Conservation (phyloP, 2,797 vertebrate species). For the Mus minutoides region DNA sequence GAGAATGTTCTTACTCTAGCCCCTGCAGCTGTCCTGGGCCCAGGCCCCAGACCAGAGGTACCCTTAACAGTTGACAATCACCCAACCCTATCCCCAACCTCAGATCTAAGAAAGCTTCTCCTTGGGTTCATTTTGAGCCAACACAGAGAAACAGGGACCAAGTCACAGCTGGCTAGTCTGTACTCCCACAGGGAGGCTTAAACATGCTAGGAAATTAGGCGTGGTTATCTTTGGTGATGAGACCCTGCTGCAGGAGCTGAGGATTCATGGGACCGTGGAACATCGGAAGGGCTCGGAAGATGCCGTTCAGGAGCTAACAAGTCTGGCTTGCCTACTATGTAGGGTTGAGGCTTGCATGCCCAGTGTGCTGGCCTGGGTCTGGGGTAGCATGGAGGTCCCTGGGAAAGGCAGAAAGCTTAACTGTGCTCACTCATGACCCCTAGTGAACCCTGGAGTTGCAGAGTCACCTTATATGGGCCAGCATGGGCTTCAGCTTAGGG, state of each 20-base stretch:
- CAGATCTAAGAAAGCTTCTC: neutral
- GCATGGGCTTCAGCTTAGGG: neutral
- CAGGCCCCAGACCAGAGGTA: neutral
- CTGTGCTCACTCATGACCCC: accelerated
- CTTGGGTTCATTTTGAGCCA: neutral
- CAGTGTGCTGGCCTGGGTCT: neutral
- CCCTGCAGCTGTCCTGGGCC: neutral
- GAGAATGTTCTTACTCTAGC: neutral
- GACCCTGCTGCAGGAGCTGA: neutral
- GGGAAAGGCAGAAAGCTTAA: neutral
- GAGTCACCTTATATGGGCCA: neutral
- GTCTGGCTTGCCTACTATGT: neutral
- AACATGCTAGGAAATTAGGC: neutral
- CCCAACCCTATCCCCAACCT: neutral
- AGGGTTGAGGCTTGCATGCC: neutral
- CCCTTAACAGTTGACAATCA: neutral
- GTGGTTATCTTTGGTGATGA: neutral
- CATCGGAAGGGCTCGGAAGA: neutral
- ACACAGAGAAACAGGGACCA: neutral
- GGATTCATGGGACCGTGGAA: accelerated
- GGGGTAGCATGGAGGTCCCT: neutral
- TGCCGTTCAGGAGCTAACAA: neutral
- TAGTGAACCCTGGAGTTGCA: neutral
- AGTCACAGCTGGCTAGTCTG: neutral
- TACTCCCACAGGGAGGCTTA: neutral